These are phyloP conservation scores for Nymphalis c-album DNA, from an alignment of 2,888 invertebrate genomes.

Conservation along the genomic window DNA sequence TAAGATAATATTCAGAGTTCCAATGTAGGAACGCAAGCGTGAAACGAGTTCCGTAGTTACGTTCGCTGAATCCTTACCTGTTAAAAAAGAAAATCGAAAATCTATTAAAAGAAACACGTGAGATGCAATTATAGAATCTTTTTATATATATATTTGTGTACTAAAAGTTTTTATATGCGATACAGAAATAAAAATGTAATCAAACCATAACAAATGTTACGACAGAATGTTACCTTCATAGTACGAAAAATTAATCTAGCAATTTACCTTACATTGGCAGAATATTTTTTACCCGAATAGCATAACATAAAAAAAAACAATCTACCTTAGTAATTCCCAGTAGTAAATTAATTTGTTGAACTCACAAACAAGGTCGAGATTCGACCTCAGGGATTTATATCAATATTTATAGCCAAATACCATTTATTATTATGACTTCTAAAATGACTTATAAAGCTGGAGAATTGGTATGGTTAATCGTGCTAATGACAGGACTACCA, in stretches of 20 bases:
- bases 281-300: too few species aligned
- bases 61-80: conserved; percentile 3
- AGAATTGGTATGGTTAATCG: too few species aligned
- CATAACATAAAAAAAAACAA: conserved; percentile 18
- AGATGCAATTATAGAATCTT: too few species aligned
- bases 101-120: neutral
- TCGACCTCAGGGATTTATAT: conserved; percentile 57
- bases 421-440: conserved; percentile 53
- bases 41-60: conserved; percentile 22
- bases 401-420: conserved; percentile 62
- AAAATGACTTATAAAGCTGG: too few species aligned
- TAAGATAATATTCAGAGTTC: conserved; percentile 11
- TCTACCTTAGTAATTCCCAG: conserved; percentile 54
- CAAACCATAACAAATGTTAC: too few species aligned
- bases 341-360: conserved; percentile 71
- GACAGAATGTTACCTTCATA: neutral
- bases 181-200: too few species aligned
- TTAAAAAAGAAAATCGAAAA: conserved; percentile 13
- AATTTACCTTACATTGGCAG: conserved; percentile 39
- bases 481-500: too few species aligned
- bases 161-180: neutral
- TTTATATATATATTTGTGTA: neutral
- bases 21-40: neutral
- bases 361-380: conserved; percentile 59
- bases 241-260: neutral